phyloP scores from a whole-genome alignment of 2,797 vertebrate species.

The Pseudopleuronectes americanus region DNA sequence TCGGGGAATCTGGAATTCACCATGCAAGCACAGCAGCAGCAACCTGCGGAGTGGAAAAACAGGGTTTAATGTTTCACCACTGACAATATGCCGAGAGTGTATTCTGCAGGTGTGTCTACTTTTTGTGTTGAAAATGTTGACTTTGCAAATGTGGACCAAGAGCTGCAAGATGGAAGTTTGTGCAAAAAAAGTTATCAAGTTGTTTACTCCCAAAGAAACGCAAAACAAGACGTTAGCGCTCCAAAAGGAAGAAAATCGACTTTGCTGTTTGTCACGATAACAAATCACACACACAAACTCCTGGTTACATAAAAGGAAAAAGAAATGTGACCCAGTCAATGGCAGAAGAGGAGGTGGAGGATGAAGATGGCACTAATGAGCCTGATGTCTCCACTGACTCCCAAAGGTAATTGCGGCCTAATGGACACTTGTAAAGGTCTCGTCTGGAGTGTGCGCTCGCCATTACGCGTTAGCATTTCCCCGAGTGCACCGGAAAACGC shows the following conservation, averaged over 20 bases:
- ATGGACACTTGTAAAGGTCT: conserved; percentile 50
- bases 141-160: not conserved
- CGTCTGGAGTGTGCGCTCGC: conserved; percentile 34
- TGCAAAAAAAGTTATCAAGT: no score
- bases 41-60: conserved; percentile 15
- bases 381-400: conserved; percentile 42
- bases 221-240: not conserved
- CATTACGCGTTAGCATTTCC: conserved; percentile 39
- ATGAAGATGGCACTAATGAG: conserved; percentile 41
- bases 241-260: conserved; percentile 1
- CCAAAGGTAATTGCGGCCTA: conserved; percentile 52
- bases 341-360: conserved; percentile 27
- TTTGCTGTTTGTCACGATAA: not conserved
- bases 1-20: conserved; percentile 28
- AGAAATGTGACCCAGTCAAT: conserved; percentile 33
- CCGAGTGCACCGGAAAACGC: conserved; percentile 12
- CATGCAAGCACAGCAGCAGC: conserved; percentile 41
- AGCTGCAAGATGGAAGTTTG: not conserved
- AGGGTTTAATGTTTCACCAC: conserved; percentile 7
- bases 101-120: not conserved
- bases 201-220: conserved; percentile 15
- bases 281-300: conserved; percentile 8
- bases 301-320: not conserved
- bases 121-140: not conserved
- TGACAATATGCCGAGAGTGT: not conserved